Base-by-base conservation (phyloP, 2,888 invertebrate genomes). In the Cataglyphis rosenhaueri region DNA sequence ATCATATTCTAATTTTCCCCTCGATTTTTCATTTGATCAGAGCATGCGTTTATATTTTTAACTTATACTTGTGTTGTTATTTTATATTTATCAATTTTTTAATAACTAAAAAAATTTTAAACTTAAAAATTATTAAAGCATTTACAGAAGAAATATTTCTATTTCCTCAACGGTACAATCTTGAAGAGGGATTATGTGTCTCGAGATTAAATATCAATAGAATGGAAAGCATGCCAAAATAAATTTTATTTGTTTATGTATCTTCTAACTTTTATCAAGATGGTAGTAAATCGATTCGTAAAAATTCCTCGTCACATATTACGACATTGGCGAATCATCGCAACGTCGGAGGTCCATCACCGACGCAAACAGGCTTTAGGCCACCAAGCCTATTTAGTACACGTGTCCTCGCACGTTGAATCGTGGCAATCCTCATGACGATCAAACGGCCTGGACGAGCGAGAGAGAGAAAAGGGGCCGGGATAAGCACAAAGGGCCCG, bases 341-440 rank as follows among this genome's bases (percentile, higher is more conserved):
- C 70, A 15, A 35, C 38, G 44, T 52, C 82, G 76, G 66, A 61
- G 79, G 70, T 81, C 75, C n/a, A 84, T 86, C 83, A 62, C 79
- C 32, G 68, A 59, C 57, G 89, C 91, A 92, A 93, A 92, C 91
- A 92, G 87, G 91, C 91, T 91, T 85, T 87, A 84, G 89, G 85
- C 91, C 92, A 91, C 93, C 92, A 92, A 93, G 90, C 92, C 92
- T 93, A 93, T 94, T 93, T 93, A 88, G 79, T 90, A 91, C 93
- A 93, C 93, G 93, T 93, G 93, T 91, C 93, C 78, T 89, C 82
- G 88, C 91, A 90, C 91, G 89, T 90, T 89, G 90, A 91, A 91
- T 91, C 89, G 88, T 82, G 68, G 48, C 81, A 82, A 87, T 88
- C 88, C 89, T 84, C 85, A 70, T 21, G 32, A 57, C 57, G 57